These are phyloP conservation scores for Pachypsylla venusta DNA, from an alignment of 1,140 invertebrate species.

Conservation along the genomic window DNA sequence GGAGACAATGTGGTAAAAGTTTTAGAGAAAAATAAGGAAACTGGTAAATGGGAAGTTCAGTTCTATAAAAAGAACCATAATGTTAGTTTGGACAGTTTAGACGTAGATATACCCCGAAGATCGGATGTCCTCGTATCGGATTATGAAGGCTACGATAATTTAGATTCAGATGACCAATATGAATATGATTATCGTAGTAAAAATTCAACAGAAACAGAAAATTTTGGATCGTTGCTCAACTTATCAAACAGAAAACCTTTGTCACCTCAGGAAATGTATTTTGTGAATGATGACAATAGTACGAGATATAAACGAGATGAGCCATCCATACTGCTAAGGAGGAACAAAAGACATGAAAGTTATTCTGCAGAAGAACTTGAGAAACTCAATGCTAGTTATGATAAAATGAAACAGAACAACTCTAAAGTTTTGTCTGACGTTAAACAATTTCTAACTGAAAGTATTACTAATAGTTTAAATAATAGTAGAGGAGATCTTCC, in stretches of 20 bases:
- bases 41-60: background rate
- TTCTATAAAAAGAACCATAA: background rate
- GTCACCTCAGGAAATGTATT: no score
- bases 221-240: background rate
- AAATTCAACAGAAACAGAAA: background rate
- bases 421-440: background rate
- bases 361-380: background rate
- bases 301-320: no score
- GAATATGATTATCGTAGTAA: slow-evolving; percentile 3
- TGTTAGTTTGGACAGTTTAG: background rate
- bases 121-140: background rate
- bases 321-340: no score
- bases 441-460: background rate
- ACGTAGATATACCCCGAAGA: background rate
- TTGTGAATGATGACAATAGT: no score
- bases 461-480: background rate
- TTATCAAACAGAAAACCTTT: no score
- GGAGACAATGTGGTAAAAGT: slow-evolving; percentile 1
- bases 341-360: background rate
- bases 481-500: no score
- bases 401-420: background rate
- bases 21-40: background rate
- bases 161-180: background rate
- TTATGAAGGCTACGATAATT: background rate
- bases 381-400: background rate